A percentile compares a stretch with the other conserved stretches of the same genome.
Evolutionary conservation across 2,888 invertebrate genomes (phyloP).

Genomic region (Stenchaetothrips biformis): DNA sequence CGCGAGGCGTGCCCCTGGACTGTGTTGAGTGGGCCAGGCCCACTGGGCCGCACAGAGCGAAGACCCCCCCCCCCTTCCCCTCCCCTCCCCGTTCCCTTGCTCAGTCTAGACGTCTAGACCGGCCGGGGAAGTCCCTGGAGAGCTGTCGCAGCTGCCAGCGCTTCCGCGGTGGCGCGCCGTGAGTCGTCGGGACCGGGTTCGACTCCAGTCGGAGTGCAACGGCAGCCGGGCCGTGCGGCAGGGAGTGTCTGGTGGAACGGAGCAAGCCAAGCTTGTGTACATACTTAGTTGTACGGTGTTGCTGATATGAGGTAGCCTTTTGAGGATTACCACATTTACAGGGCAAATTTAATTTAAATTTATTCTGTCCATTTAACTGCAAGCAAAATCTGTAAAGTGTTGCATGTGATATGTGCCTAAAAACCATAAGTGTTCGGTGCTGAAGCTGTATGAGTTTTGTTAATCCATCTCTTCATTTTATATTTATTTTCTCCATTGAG

Average conservation of each 20-base stretch:
- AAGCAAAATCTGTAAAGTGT: not conserved
- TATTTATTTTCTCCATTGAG: not conserved
- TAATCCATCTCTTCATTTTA: not conserved
- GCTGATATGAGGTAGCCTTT: not conserved
- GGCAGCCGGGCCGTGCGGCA: not conserved
- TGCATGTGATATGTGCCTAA: not conserved
- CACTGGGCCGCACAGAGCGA: too few relatives aligned
- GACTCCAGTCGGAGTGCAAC: not conserved
- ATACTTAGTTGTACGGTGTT: not conserved
- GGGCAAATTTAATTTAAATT: not conserved
- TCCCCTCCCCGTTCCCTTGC: not conserved
- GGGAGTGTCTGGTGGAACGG: not conserved
- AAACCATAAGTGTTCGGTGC: constrained; percentile 14
- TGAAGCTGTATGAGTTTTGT: not conserved
- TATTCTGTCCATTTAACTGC: constrained; percentile 9
- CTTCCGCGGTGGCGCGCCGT: not conserved
- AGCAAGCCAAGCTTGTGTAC: not conserved
- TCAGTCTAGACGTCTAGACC: not conserved
- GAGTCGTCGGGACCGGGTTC: not conserved
- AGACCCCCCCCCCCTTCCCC: not conserved
- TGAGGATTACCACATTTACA: not conserved
- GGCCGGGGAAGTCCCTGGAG: not conserved
- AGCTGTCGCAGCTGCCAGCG: not conserved
- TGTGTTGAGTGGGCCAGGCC: not conserved
- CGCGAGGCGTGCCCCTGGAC: not conserved